Evolutionary conservation across 2,797 vertebrate species (phyloP), one percentile per base, ranked within the genome.

Genomic region (Megalops cyprinoides): DNA sequence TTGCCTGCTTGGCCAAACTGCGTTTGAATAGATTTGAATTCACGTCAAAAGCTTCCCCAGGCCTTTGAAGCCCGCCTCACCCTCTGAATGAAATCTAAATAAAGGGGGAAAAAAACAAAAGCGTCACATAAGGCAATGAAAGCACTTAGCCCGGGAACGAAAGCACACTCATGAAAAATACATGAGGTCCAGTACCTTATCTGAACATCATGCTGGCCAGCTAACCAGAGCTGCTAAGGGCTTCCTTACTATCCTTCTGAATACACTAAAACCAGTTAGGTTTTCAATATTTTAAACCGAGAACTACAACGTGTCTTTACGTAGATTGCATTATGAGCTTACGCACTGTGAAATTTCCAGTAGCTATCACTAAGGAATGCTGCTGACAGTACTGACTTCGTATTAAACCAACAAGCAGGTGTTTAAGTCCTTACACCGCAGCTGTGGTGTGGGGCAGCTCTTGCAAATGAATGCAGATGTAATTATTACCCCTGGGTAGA

Each of bases 31-130:
- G 1, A 53, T 53, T 34, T 71, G 9, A 42, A 51, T 69, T 9
- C 31, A n/a, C 9, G 14, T 53, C 46, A 39, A 69, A 51, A 0
- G 9, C 25, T 6, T 2, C 34, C 42, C 23, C 60, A n/a, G n/a
- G 49, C 44, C 44, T 62, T 49, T 48, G 44, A 78, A 78, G 58
- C 44, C 46, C 25, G 58, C 44, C 28, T 12, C 18, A 14, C 25
- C 31, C 8, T n/a, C 55, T 60, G 6, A 77, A 48, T 53, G 49
- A 78, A 67, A 78, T 78, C 53, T 58, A 39, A 60, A 14, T 48
- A 49, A 20, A 42, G 31, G 49, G 39, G 49, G 67, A 78, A 67
- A 46, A 69, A 53, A 53, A 53, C 7, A 78, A 34, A 65, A 15
- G 44, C 23, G 9, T 39, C 28, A 7, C 23, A 25, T 23, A 7